Conservation (phyloP, 2,797 vertebrate genomes). For the Eospalax fontanierii region DNA sequence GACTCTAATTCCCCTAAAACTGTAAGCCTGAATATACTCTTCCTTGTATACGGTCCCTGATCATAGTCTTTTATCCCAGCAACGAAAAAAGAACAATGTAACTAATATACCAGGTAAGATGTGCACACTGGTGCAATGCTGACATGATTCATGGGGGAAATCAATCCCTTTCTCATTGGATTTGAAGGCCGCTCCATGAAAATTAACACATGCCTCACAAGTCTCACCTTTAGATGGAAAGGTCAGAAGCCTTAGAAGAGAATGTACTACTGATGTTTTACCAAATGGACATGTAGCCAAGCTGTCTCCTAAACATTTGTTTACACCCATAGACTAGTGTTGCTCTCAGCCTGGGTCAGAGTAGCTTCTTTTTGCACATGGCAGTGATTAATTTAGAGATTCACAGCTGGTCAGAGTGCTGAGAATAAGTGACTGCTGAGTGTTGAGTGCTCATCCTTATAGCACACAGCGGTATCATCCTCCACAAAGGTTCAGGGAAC, state of each 20-base stretch:
- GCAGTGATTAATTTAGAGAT: neutral
- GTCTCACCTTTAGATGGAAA: neutral
- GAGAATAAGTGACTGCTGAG: neutral
- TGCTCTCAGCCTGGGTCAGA: neutral
- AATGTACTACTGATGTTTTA: neutral
- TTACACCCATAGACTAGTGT: neutral
- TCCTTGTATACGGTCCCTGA: no score
- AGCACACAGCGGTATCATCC: neutral
- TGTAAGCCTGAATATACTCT: no score
- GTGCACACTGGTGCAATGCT: neutral
- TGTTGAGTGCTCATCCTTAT: neutral
- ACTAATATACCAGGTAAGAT: no score
- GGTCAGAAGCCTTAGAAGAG: neutral
- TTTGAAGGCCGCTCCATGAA: neutral
- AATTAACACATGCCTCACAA: neutral
- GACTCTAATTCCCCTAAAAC: no score
- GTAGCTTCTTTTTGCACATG: neutral
- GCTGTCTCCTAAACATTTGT: neutral
- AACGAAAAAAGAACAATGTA: neutral
- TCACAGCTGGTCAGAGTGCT: neutral
- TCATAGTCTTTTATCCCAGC: no score
- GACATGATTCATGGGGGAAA: neutral
- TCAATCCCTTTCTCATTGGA: neutral
- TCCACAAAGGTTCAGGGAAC: neutral
- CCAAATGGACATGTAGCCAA: neutral